Conservation (phyloP, 2,113 vertebrate species). For the Rhagologus leucostigma region DNA sequence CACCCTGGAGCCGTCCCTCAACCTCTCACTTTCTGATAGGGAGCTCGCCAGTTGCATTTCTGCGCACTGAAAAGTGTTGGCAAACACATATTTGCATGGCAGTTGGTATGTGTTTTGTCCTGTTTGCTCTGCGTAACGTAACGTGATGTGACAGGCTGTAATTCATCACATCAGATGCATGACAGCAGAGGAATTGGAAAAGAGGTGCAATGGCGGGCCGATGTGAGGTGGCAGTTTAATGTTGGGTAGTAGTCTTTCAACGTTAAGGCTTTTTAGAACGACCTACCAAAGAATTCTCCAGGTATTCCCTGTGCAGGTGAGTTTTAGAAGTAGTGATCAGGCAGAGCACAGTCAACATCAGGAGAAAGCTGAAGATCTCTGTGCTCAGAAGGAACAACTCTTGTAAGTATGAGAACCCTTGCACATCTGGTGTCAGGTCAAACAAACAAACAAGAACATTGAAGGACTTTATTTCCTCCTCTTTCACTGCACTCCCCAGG, state of each 20-base stretch:
- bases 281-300: not conserved
- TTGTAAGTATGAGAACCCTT: not conserved
- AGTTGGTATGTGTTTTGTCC: constrained; percentile 70
- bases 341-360: too few relatives aligned
- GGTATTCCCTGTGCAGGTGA: not conserved
- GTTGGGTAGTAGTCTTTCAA: not conserved
- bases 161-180: constrained; percentile 44
- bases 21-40: not conserved
- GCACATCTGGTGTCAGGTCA: not conserved
- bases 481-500: not conserved
- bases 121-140: constrained; percentile 60
- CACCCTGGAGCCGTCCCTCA: not conserved
- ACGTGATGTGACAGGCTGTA: constrained; percentile 67
- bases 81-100: constrained; percentile 66
- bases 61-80: not conserved
- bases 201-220: not conserved
- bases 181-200: constrained; percentile 42
- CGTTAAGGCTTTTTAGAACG: not conserved
- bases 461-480: not conserved
- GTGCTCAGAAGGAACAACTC: not conserved
- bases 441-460: not conserved
- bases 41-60: not conserved
- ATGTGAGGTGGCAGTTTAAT: not conserved
- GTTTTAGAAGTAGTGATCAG: not conserved
- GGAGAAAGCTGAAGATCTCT: not conserved